Evolutionary conservation across 2,797 vertebrate species (phyloP).

Genomic region (Rhabdomys pumilio): DNA sequence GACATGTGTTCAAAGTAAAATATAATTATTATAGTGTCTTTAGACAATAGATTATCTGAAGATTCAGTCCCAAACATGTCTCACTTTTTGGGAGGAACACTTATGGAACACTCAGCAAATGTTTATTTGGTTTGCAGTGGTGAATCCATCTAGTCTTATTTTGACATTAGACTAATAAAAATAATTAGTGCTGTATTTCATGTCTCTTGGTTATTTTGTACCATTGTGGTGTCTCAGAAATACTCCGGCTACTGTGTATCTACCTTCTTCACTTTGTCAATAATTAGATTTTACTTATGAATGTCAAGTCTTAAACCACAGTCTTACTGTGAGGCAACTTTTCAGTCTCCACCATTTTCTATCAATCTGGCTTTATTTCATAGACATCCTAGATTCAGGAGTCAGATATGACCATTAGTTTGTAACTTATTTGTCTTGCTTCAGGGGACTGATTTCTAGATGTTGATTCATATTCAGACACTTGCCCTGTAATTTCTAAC

Average conservation of each 20-base stretch:
- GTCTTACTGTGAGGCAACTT: neutral
- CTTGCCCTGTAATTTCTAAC: neutral
- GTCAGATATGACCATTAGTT: neutral
- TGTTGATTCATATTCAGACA: neutral
- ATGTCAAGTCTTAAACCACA: neutral
- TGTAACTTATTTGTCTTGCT: neutral
- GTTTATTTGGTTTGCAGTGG: neutral
- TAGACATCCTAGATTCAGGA: neutral
- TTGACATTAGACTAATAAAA: neutral
- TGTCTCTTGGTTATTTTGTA: neutral
- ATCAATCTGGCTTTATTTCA: neutral
- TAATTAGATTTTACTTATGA: neutral
- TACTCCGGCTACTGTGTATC: neutral
- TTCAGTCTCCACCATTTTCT: neutral
- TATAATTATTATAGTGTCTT: neutral
- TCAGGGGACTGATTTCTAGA: neutral
- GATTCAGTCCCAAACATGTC: neutral
- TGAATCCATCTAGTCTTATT: neutral
- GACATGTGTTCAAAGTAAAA: neutral
- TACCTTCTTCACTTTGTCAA: neutral
- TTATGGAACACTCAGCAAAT: neutral
- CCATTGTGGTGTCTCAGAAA: neutral
- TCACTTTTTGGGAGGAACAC: neutral
- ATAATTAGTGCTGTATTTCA: neutral
- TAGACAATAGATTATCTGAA: neutral